A percentile compares a stretch with the other conserved stretches of the same genome.
Evolutionary conservation across 2,797 vertebrate species (phyloP).

Genomic region (Momotus momota): DNA sequence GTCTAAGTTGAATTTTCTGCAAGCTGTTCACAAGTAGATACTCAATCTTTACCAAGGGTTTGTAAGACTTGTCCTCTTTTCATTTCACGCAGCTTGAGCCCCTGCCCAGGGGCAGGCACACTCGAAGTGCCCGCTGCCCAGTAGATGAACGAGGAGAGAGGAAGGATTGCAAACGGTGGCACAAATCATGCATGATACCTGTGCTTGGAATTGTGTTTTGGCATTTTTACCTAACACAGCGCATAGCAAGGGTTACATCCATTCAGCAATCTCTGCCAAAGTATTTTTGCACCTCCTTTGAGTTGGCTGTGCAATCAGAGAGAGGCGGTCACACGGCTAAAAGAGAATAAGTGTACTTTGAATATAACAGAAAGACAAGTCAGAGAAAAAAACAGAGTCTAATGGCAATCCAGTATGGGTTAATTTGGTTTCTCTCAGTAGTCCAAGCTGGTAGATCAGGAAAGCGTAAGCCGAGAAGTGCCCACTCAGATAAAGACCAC

Average conservation of each 20-base stretch:
- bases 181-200: not conserved
- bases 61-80: not conserved
- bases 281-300: not conserved
- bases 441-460: not conserved
- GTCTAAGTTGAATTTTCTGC: not conserved
- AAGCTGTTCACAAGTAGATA: not conserved
- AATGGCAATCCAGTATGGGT: not conserved
- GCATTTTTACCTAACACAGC: not conserved
- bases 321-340: not conserved
- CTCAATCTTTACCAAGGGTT: not conserved
- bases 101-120: fast-evolving
- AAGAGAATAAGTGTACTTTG: not conserved
- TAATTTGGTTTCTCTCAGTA: not conserved
- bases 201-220: not conserved
- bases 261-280: not conserved
- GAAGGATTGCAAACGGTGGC: not conserved
- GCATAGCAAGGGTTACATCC: not conserved
- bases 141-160: not conserved
- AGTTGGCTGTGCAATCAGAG: not conserved
- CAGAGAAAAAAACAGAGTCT: not conserved
- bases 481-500: not conserved
- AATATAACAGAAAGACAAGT: not conserved
- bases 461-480: not conserved
- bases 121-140: fast-evolving
- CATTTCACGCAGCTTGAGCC: not conserved